Base-by-base conservation (phyloP, 2,888 invertebrate genomes). In the Nymphalis c-album region DNA sequence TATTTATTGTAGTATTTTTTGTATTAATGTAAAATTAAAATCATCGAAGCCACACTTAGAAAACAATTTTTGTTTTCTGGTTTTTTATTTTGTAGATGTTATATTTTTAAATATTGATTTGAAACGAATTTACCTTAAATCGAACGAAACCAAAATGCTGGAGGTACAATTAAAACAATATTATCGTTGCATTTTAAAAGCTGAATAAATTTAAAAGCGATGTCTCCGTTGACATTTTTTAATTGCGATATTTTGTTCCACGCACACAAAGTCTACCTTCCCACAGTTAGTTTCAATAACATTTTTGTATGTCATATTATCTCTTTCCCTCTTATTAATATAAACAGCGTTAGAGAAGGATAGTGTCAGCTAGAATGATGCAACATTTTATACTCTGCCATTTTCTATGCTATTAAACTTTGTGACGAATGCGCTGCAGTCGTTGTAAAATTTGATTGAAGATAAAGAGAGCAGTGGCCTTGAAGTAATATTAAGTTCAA, bases 201-300 rank as follows among this genome's bases (percentile, higher is more conserved):
- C 35, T 50, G 70, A 70, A 67, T 63, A 71, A 68, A 31, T 31
- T 31, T 6, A 31, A 31, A 31, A 31, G 6, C 26, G 26, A 31
- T 31, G 5, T 31, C 26, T 67, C 63, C 63, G 62, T 68, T 67
- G 50, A 64, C 69, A 64, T 70, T 64, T 70, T 60, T 67, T 71
- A 72, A 72, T 74, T 67, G 70, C 64, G 58, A 67, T 71, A 67
- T 76, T 76, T 73, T 70, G 70, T 69, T 63, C 70, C 65, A 68
- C 76, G 71, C 74, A 71, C 74, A 76, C 73, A 69, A 71, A 60
- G 26, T 31, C 26, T 67, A 59, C 40, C 62, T 35, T 40, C 40
- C 53, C 63, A 68, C 55, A 35, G n/a, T 13, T 31, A 48, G 46
- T 47, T 60, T 61, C 57, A 55, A 47, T 60, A 46, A 31, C 6